Evolutionary conservation across 2,113 vertebrate species (phyloP).

Genomic region (Aptenodytes patagonicus): DNA sequence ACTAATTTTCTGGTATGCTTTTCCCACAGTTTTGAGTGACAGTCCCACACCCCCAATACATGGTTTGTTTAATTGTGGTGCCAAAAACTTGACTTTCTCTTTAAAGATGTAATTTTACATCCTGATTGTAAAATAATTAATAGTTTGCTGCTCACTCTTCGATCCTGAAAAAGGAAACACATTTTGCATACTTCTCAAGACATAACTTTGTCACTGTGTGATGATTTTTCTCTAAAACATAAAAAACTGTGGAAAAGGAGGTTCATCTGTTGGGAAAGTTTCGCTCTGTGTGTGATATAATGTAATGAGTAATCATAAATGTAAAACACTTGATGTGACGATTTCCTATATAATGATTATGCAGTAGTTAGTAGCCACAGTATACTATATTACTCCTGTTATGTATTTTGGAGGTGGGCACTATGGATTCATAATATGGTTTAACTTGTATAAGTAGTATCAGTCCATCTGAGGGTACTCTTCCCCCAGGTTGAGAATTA

Average conservation of each 20-base stretch:
- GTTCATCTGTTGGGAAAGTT: conserved; percentile 15
- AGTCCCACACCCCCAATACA: background rate
- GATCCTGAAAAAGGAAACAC: conserved; percentile 17
- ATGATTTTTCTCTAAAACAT: conserved; percentile 39
- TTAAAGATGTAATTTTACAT: background rate
- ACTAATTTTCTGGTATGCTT: conserved; percentile 27
- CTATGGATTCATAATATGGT: conserved; percentile 41
- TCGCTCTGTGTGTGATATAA: conserved; percentile 30
- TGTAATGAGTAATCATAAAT: conserved; percentile 59
- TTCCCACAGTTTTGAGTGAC: background rate
- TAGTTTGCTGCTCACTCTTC: conserved; percentile 17
- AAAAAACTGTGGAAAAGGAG: conserved; percentile 36
- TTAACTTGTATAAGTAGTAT: conserved; percentile 47
- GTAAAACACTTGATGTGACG: conserved; percentile 45
- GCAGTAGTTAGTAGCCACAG: conserved; percentile 56
- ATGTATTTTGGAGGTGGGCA: conserved; percentile 53
- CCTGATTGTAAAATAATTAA: background rate
- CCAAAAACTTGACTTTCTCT: background rate
- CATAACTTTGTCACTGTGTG: conserved; percentile 21
- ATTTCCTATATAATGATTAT: conserved; percentile 60
- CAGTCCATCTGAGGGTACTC: conserved; percentile 23
- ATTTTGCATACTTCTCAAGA: conserved; percentile 10
- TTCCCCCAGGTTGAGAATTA: conserved; percentile 38
- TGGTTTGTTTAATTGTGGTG: background rate
- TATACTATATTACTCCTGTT: conserved; percentile 63